Evolutionary conservation across 2,113 vertebrate species (phyloP), one percentile per base, ranked within the genome.

Genomic region (Blennius ocellaris): DNA sequence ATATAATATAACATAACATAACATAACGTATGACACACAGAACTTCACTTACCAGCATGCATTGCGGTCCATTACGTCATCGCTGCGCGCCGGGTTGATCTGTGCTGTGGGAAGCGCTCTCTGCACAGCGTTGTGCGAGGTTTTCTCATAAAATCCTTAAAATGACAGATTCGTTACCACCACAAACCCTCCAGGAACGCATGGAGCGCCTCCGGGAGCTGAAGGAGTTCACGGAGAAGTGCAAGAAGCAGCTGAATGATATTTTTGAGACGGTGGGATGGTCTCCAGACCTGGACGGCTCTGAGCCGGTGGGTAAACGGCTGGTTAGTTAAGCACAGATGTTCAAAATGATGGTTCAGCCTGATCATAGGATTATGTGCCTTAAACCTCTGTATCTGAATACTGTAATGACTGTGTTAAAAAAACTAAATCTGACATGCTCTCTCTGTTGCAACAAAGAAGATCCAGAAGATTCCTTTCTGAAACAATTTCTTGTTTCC

Each of bases 181-280:
- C 43, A 0, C 8, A 71, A 16, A 58, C 45, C 6, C 7, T 69
- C 0, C 64, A 85, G 38, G 90, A 83, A 0, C 85, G 94, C 0
- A 15, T 85, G 69, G 55, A 81, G 8, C 50, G 71, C 7, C 60
- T 95, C 1, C 64, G 67, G 49, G 90, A 94, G 41, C 79, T 95
- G 39, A 81, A 63, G 0, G 90, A 94, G 17, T 94, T 94, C 57
- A 93, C 92, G 0, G 89, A 92, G 11, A 89, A 63, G 6, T 94
- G 90, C 47, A 76, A 74, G 36, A 80, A 89, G 10, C 83, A 92
- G 55, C 62, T 95, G 0, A 11, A 84, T 2, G 83, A 89, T 0
- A 66, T 93, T 3, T 90, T 91, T 55, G 80, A 91, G 1, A 39
- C 73, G 38, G 57, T 95, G 43, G 92, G 89, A 69, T 94, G 93